A percentile compares a stretch with the other conserved stretches of the same genome.
phyloP scores from a whole-genome alignment of 2,888 invertebrate genomes.

The Dryadula phaetusa region DNA sequence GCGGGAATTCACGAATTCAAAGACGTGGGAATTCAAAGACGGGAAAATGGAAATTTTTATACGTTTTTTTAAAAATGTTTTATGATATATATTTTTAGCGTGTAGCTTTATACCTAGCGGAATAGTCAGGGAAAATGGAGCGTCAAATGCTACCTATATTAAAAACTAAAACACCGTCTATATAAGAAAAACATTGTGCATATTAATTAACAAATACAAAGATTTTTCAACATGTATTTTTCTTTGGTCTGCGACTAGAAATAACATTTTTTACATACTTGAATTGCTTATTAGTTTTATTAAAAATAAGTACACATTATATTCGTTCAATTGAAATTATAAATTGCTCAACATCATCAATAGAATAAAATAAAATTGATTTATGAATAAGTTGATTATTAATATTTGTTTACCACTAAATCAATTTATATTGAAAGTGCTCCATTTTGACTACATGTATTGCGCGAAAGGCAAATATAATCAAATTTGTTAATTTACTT shows the following conservation, averaged over 20 bases:
- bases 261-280: background rate
- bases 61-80: too few species aligned
- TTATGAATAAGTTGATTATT: background rate
- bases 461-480: conserved; percentile 12
- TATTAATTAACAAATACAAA: too few species aligned
- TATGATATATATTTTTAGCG: too few species aligned
- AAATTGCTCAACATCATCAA: background rate
- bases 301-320: background rate
- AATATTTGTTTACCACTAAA: conserved; percentile 15
- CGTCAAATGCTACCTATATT: too few species aligned
- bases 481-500: conserved; percentile 9
- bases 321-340: background rate
- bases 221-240: background rate
- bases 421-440: conserved; percentile 11
- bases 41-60: too few species aligned
- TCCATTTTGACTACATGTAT: conserved; percentile 13
- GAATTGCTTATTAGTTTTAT: background rate
- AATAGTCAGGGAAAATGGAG: too few species aligned
- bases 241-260: background rate
- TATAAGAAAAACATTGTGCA: too few species aligned
- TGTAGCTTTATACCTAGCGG: too few species aligned
- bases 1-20: too few species aligned
- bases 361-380: background rate
- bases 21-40: too few species aligned
- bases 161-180: background rate